These are phyloP conservation scores for Nephrotoma guestfalica DNA, from an alignment of 2,888 invertebrate species.

Conservation along the genomic window DNA sequence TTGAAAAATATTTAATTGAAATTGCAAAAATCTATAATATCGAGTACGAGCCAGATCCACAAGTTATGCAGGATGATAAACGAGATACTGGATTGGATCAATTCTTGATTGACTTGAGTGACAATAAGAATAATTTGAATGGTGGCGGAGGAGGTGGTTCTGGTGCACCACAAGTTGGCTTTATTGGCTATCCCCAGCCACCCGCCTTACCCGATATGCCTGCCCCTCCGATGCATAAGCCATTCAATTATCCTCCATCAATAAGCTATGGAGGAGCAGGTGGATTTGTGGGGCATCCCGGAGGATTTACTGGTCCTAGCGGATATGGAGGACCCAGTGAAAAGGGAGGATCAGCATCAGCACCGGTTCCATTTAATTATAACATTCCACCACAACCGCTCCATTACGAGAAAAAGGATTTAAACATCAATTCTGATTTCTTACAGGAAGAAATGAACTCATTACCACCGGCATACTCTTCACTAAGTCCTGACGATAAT, in stretches of 20 bases:
- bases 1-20: conserved; percentile 87
- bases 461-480: conserved; percentile 32
- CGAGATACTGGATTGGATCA: conserved; percentile 40
- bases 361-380: conserved; percentile 33
- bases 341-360: conserved; percentile 19
- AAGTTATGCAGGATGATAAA: conserved; percentile 64
- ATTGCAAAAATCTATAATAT: conserved; percentile 94
- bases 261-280: conserved; percentile 23
- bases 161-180: conserved; percentile 44
- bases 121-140: conserved; percentile 39
- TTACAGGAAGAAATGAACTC: conserved; percentile 47
- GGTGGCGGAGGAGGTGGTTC: conserved; percentile 33
- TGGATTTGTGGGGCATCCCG: conserved; percentile 31
- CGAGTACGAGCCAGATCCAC: conserved; percentile 88
- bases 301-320: conserved; percentile 14
- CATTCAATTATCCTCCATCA: conserved; percentile 50
- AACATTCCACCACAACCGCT: conserved; percentile 44
- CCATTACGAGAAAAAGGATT: conserved; percentile 42
- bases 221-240: conserved; percentile 36
- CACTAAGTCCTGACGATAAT: conserved; percentile 27
- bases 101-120: conserved; percentile 49
- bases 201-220: conserved; percentile 45
- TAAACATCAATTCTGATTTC: conserved; percentile 44
- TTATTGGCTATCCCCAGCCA: conserved; percentile 64
- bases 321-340: conserved; percentile 13